Evolutionary conservation across 2,888 invertebrate genomes (phyloP).

Genomic region (Pseudococcus jackbeardsleyi): DNA sequence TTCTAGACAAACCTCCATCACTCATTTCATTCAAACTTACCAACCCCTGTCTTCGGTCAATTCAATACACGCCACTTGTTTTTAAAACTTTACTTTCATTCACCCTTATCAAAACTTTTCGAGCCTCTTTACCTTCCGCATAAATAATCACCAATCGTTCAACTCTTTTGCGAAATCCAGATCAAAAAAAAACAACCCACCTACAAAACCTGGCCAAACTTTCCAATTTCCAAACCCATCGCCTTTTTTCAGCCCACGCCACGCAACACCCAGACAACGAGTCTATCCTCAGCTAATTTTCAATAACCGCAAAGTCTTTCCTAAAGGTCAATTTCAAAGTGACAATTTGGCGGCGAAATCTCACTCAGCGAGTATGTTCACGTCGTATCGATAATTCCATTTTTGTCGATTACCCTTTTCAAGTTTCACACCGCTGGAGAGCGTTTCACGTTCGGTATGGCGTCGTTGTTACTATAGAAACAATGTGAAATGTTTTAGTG

Average conservation of each 20-base stretch:
- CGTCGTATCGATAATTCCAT: conserved; percentile 48
- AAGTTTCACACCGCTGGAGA: conserved; percentile 35
- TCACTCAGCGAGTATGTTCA: conserved; percentile 15
- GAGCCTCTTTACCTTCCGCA: too few relatives aligned
- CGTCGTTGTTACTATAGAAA: conserved; percentile 53
- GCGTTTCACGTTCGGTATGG: not conserved
- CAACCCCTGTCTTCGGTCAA: too few relatives aligned
- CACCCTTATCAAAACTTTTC: too few relatives aligned
- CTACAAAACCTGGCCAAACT: not conserved
- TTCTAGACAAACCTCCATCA: too few relatives aligned
- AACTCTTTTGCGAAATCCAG: too few relatives aligned
- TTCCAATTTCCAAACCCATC: not conserved
- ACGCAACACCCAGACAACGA: not conserved
- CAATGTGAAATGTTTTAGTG: conserved; percentile 24
- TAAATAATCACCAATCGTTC: too few relatives aligned
- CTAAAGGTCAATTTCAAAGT: not conserved
- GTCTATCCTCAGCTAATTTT: not conserved
- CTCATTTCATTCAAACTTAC: too few relatives aligned
- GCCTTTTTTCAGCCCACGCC: not conserved
- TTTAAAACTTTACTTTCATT: too few relatives aligned
- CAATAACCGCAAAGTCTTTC: not conserved
- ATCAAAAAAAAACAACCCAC: too few relatives aligned
- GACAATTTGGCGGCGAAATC: conserved; percentile 23
- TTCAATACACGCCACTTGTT: too few relatives aligned
- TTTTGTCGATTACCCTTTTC: conserved; percentile 20